Evolutionary conservation across 1,140 invertebrate genomes (phyloP).

Genomic region (Globodera rostochiensis): DNA sequence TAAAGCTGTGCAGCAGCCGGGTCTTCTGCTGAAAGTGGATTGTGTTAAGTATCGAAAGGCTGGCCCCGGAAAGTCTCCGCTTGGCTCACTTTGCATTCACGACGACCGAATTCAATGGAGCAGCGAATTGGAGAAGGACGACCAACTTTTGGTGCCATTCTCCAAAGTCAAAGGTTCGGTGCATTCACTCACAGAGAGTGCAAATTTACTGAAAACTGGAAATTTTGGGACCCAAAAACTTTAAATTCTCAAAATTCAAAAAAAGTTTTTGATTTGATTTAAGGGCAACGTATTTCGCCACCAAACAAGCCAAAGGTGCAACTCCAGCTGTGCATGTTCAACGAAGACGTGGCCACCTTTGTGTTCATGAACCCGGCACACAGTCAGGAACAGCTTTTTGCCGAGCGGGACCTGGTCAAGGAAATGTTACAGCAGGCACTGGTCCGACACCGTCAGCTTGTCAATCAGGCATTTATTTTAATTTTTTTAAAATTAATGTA

Average conservation of each 20-base stretch:
- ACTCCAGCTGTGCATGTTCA: conserved; percentile 92
- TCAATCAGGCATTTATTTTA: conserved; percentile 74
- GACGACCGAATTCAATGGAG: conserved; percentile 51
- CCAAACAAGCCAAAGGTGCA: conserved; percentile 97
- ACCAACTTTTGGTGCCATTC: conserved; percentile 48
- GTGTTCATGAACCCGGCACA: conserved; percentile 88
- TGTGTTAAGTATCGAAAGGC: conserved; percentile 58
- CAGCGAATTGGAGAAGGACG: conserved; percentile 14
- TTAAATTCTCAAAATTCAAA: neutral
- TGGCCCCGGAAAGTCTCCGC: conserved; percentile 62
- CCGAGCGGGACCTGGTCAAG: conserved; percentile 89
- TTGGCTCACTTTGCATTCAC: conserved; percentile 49
- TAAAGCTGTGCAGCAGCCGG: neutral
- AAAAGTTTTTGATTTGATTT: conserved; percentile 26
- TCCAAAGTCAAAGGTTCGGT: conserved; percentile 50
- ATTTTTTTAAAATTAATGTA: neutral
- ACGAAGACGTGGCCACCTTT: conserved; percentile 87
- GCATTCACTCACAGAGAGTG: neutral
- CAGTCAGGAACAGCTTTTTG: conserved; percentile 79
- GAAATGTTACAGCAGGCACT: conserved; percentile 85
- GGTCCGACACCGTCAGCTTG: conserved; percentile 91
- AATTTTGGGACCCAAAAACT: neutral
- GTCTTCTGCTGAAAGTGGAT: conserved; percentile 47
- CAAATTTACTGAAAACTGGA: conserved; percentile 30
- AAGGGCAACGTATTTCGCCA: conserved; percentile 96